Evolutionary conservation across 1,140 invertebrate genomes (phyloP).

Genomic region (Eriosoma lanigerum): DNA sequence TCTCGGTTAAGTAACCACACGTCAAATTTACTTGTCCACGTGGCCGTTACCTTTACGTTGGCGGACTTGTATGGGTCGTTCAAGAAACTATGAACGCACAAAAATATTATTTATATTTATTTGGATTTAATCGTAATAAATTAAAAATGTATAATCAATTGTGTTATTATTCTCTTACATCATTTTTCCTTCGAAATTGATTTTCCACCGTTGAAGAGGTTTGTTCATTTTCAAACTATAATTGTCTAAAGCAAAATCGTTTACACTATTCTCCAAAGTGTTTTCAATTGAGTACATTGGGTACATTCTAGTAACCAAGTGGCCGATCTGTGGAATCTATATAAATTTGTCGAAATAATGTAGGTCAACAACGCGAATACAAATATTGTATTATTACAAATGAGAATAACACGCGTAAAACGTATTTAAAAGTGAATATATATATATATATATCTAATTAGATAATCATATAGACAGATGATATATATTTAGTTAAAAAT

Average conservation of each 20-base stretch:
- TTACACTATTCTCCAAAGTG: neutral
- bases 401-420: too few relatives aligned
- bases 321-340: constrained; percentile 17
- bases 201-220: neutral
- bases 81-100: neutral
- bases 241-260: neutral
- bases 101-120: neutral
- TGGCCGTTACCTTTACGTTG: neutral
- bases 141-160: too few relatives aligned
- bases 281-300: neutral
- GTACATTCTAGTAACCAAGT: neutral
- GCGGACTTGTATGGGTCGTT: neutral
- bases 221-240: neutral
- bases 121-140: neutral
- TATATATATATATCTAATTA: too few relatives aligned
- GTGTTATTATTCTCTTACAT: too few relatives aligned
- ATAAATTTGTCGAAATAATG: neutral
- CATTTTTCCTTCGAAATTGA: constrained; percentile 22
- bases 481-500: too few relatives aligned
- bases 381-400: too few relatives aligned
- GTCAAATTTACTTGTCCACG: neutral
- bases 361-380: too few relatives aligned
- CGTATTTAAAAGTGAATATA: too few relatives aligned
- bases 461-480: too few relatives aligned
- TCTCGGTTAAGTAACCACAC: constrained; percentile 44